Percentiles rank a stretch among this genome's conserved stretches.
Evolutionary conservation across 2,888 invertebrate species (phyloP).

Genomic region (Lepas anatifera): DNA sequence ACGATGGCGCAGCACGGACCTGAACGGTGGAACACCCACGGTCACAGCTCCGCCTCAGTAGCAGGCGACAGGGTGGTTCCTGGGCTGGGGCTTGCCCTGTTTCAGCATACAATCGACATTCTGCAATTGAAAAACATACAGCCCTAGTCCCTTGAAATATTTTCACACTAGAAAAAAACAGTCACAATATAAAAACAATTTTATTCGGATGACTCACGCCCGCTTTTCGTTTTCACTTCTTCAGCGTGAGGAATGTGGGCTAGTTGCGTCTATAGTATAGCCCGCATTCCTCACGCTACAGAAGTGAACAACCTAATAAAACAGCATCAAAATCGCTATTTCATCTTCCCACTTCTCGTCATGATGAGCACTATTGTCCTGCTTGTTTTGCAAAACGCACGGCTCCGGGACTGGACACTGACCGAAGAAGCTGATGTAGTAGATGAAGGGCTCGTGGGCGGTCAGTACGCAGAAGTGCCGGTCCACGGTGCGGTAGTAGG

Average conservation of each 20-base stretch:
- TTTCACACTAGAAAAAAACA: not conserved
- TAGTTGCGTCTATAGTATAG: too few species aligned
- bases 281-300: too few species aligned
- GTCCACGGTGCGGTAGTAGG: not conserved
- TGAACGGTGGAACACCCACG: too few species aligned
- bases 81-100: not conserved
- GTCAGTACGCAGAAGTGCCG: not conserved
- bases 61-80: not conserved
- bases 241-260: too few species aligned
- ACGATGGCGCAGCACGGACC: slow-evolving; percentile 35
- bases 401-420: not conserved
- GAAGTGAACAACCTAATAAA: not conserved
- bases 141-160: not conserved
- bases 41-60: not conserved
- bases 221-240: too few species aligned
- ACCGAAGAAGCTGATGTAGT: slow-evolving; percentile 9
- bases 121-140: not conserved
- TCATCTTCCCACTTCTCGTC: too few species aligned
- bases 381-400: not conserved
- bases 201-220: too few species aligned
- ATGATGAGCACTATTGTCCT: not conserved
- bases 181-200: not conserved
- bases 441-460: not conserved
- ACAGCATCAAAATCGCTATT: not conserved
- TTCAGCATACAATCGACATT: too few species aligned